Percentiles rank a stretch among this genome's conserved stretches.
phyloP scores from a whole-genome alignment of 2,888 invertebrate genomes.

The Mimas tiliae region DNA sequence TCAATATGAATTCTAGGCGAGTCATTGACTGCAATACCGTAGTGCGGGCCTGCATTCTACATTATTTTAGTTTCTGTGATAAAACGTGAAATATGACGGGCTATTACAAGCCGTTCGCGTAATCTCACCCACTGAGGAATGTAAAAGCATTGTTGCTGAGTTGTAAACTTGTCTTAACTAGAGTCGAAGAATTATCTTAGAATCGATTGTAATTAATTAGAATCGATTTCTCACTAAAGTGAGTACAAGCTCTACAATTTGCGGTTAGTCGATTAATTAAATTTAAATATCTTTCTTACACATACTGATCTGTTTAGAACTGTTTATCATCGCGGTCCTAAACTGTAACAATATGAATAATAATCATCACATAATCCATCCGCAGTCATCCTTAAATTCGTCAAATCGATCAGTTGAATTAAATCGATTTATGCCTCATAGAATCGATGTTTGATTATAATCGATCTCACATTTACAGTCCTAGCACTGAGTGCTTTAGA shows the following conservation, averaged over 20 bases:
- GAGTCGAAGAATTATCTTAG: neutral
- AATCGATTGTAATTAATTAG: neutral
- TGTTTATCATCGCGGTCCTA: neutral
- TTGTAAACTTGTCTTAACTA: slow-evolving; percentile 8
- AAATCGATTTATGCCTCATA: neutral
- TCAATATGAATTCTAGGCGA: slow-evolving; percentile 14
- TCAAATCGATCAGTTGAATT: too few relatives aligned
- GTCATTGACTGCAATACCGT: slow-evolving; percentile 16
- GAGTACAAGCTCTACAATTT: too few relatives aligned
- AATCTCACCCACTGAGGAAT: slow-evolving; percentile 35
- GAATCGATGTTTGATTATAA: neutral
- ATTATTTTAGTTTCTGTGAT: slow-evolving; percentile 57
- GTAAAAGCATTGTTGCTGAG: slow-evolving; percentile 37
- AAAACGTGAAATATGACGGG: slow-evolving; percentile 56
- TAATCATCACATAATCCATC: neutral
- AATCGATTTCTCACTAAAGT: neutral
- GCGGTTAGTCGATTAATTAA: neutral
- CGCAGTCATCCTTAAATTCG: too few relatives aligned
- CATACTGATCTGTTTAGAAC: neutral
- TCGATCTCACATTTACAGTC: neutral
- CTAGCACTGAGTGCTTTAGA: neutral
- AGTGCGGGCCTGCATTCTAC: slow-evolving; percentile 36
- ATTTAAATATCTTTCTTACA: neutral
- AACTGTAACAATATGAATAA: neutral
- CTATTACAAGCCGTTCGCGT: slow-evolving; percentile 38